These are phyloP conservation scores for Alfaro cultratus DNA, from an alignment of 2,797 vertebrate species.

Conservation along the genomic window DNA sequence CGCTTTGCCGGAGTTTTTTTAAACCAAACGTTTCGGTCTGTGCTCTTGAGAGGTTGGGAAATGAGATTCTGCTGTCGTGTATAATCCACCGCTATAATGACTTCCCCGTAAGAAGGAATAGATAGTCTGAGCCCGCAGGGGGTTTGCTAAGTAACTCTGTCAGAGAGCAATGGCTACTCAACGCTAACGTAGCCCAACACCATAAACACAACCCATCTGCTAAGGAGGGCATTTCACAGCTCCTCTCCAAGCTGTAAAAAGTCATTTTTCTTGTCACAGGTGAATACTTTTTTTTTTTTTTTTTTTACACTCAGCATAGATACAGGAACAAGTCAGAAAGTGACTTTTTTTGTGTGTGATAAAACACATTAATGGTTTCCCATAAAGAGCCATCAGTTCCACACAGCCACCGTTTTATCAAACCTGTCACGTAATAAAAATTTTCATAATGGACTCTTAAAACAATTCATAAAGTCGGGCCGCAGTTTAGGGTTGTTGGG, in stretches of 20 bases:
- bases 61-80: constrained; percentile 69
- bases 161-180: constrained; percentile 58
- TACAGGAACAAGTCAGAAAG: constrained; percentile 3
- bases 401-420: constrained; percentile 27
- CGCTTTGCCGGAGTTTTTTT: constrained; percentile 42
- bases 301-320: constrained; percentile 6
- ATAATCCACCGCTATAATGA: constrained; percentile 76
- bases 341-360: constrained; percentile 2
- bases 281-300: constrained; percentile 11
- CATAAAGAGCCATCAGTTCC: constrained; percentile 19
- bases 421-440: constrained; percentile 36
- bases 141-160: constrained; percentile 67
- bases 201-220: constrained; percentile 62
- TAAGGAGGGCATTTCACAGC: constrained; percentile 33
- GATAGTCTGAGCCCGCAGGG: constrained; percentile 56
- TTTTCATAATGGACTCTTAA: constrained; percentile 43
- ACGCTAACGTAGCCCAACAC: constrained; percentile 41
- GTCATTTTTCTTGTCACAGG: constrained; percentile 32
- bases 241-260: constrained; percentile 29
- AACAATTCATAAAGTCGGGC: constrained; percentile 25
- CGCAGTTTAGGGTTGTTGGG: constrained; percentile 17
- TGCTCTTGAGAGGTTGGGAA: constrained; percentile 60
- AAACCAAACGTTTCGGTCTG: constrained; percentile 55
- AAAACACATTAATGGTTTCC: constrained; percentile 11
- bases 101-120: constrained; percentile 61